These are phyloP conservation scores for Drosophila prostipennis DNA, from an alignment of 2,888 invertebrate genomes.

Conservation along the genomic window DNA sequence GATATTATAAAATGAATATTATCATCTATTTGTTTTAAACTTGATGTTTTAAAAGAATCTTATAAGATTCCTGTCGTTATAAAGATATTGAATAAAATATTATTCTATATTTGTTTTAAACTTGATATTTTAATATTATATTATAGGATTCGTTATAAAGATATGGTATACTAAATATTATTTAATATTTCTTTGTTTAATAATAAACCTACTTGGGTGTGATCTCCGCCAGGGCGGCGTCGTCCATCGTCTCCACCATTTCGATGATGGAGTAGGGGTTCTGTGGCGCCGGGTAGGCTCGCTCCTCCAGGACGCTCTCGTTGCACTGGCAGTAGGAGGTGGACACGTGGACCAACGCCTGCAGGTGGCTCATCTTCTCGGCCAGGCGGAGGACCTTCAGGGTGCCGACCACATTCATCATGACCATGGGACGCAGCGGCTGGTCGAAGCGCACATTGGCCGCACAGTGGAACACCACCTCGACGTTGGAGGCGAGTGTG, in stretches of 20 bases:
- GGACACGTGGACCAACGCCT: conserved; percentile 93
- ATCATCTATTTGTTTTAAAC: no score
- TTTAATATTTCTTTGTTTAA: no score
- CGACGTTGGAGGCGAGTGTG: conserved; percentile 87
- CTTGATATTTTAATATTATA: no score
- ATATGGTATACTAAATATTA: no score
- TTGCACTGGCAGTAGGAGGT: conserved; percentile 97
- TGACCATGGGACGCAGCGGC: conserved; percentile 91
- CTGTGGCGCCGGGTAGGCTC: conserved; percentile 89
- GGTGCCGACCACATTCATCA: conserved; percentile 94
- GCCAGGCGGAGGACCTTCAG: conserved; percentile 91
- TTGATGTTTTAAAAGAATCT: no score
- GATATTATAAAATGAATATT: no score
- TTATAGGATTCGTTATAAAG: no score
- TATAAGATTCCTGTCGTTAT: no score
- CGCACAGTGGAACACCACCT: conserved; percentile 93
- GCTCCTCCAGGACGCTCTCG: conserved; percentile 90
- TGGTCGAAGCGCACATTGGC: conserved; percentile 96
- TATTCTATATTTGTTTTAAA: no score
- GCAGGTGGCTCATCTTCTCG: conserved; percentile 88
- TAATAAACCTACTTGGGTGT: conserved; percentile 86
- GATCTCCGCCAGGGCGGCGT: conserved; percentile 87
- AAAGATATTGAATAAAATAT: no score
- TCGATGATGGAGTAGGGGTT: conserved; percentile 88
- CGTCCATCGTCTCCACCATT: conserved; percentile 88